phyloP scores from a whole-genome alignment of 2,888 invertebrate genomes.

The Teinopalpus imperialis region DNA sequence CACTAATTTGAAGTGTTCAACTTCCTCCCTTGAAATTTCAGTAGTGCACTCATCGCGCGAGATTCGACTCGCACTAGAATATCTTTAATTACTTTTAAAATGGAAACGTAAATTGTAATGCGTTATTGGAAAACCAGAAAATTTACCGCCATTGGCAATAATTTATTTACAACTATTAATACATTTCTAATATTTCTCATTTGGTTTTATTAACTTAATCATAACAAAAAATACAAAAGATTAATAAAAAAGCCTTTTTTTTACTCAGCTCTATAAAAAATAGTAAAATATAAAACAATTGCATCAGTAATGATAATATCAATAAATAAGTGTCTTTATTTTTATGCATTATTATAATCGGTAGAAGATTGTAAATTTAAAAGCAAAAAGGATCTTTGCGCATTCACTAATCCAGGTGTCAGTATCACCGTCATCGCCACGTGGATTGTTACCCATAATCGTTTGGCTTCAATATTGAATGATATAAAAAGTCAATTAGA shows the following conservation, averaged over 20 bases:
- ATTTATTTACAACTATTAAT: no score
- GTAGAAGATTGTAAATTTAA: slow-evolving; percentile 13
- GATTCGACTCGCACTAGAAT: slow-evolving; percentile 25
- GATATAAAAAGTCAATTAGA: slow-evolving; percentile 71
- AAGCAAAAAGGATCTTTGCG: slow-evolving; percentile 8
- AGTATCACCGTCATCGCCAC: slow-evolving; percentile 49
- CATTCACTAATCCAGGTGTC: slow-evolving; percentile 26
- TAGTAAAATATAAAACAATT: no score
- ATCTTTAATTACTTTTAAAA: slow-evolving; percentile 25
- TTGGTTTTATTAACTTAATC: no score
- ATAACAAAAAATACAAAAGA: no score
- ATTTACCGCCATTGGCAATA: no score
- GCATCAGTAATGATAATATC: no score
- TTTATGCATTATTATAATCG: background rate
- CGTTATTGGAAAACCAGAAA: slow-evolving; percentile 8
- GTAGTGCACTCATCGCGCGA: slow-evolving; percentile 24
- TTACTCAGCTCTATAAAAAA: no score
- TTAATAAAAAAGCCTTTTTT: no score
- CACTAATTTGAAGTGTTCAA: slow-evolving; percentile 26
- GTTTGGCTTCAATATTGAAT: slow-evolving; percentile 43
- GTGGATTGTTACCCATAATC: slow-evolving; percentile 30
- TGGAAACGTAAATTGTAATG: slow-evolving; percentile 19
- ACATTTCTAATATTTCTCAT: no score
- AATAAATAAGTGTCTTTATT: no score
- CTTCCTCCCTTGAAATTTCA: slow-evolving; percentile 26